Percentiles rank a stretch among this genome's conserved stretches.
Conservation (phyloP, 2,113 vertebrate species). For the Macrotus californicus region DNA sequence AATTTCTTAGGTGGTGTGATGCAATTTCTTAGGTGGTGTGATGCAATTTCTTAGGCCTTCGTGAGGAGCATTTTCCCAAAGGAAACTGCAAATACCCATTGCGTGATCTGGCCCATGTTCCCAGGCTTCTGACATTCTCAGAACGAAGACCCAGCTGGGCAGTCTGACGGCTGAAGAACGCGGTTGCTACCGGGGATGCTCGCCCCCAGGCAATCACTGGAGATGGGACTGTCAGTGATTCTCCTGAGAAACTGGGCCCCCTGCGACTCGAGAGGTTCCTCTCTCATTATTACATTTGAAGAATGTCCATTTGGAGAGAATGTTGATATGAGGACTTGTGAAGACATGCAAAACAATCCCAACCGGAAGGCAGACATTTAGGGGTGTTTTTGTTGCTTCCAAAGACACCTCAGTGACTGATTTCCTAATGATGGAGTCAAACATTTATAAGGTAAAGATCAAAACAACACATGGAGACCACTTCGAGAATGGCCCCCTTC, state of each 20-base stretch:
- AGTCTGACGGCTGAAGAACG: neutral
- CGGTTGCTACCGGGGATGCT: no score
- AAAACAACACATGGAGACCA: neutral
- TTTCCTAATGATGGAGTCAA: neutral
- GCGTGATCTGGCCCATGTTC: rapidly evolving
- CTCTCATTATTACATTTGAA: rapidly evolving
- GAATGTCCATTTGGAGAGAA: neutral
- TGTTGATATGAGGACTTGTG: rapidly evolving
- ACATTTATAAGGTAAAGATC: neutral
- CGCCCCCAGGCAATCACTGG: neutral
- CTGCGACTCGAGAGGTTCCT: rapidly evolving
- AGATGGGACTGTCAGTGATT: rapidly evolving
- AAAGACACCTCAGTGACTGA: neutral
- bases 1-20: neutral
- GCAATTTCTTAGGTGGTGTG: no score
- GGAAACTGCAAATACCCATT: rapidly evolving
- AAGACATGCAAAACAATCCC: neutral
- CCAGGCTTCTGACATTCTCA: neutral
- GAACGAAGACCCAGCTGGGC: neutral
- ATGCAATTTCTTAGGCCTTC: neutral
- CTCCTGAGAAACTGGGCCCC: neutral
- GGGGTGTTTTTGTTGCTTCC: neutral
- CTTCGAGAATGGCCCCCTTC: neutral
- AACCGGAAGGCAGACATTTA: neutral
- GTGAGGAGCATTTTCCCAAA: neutral